Conservation (phyloP, 2,113 vertebrate genomes). For the Gavia stellata region DNA sequence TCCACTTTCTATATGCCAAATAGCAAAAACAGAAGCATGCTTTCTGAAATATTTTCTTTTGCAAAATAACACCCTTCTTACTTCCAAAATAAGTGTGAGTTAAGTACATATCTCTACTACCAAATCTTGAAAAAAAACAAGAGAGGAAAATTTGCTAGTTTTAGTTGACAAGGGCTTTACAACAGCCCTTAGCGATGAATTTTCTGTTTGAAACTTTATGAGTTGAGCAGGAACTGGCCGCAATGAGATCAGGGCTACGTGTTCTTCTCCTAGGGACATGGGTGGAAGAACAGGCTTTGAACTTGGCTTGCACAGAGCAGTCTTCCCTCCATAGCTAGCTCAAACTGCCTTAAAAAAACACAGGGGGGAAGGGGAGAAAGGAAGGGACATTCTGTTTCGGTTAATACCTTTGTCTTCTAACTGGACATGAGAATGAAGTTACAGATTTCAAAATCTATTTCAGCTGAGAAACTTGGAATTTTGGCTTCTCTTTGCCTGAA, state of each 20-base stretch:
- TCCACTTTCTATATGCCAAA: neutral
- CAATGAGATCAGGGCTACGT: neutral
- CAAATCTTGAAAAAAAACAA: neutral
- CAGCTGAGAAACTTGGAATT: conserved; percentile 5
- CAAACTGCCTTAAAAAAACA: neutral
- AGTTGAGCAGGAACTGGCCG: neutral
- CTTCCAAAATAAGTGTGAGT: neutral
- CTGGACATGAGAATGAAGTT: neutral
- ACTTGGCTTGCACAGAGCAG: neutral
- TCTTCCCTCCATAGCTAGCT: neutral
- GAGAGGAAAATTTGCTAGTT: neutral
- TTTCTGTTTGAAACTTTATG: neutral
- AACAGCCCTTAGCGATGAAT: neutral
- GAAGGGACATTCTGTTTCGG: neutral
- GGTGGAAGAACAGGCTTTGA: neutral
- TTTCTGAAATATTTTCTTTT: neutral
- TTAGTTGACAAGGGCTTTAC: neutral
- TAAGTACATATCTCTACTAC: neutral
- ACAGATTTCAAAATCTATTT: neutral
- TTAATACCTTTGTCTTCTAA: neutral
- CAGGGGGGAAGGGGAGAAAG: neutral
- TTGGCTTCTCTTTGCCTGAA: neutral
- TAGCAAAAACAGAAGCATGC: neutral
- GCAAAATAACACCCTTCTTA: neutral
- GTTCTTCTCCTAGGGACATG: neutral